phyloP scores from a whole-genome alignment of 2,888 invertebrate species.

The Megalurothrips usitatus region DNA sequence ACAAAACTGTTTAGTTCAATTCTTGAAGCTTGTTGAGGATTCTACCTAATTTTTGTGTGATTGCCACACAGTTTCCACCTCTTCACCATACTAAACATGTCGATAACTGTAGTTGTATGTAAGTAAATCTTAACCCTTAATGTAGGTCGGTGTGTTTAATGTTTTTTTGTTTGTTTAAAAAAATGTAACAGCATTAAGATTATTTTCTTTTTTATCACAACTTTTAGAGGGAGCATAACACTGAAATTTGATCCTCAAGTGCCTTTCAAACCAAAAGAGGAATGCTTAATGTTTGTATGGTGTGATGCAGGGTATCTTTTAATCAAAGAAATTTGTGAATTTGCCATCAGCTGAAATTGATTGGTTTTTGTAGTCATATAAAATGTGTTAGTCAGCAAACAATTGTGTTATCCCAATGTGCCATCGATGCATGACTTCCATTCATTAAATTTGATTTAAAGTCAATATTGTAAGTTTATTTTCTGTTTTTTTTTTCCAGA shows the following conservation, averaged over 20 bases:
- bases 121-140: too few species aligned
- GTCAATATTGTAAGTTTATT: neutral
- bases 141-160: too few species aligned
- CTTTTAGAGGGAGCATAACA: neutral
- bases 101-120: too few species aligned
- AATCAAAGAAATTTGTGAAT: neutral
- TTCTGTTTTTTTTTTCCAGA: neutral
- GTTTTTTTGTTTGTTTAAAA: too few species aligned
- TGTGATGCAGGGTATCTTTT: neutral
- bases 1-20: too few species aligned
- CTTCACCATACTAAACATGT: too few species aligned
- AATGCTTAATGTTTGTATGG: neutral
- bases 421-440: neutral
- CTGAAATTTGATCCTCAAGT: neutral
- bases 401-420: neutral
- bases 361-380: too few species aligned
- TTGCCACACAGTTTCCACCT: too few species aligned
- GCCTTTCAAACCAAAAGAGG: neutral
- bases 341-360: too few species aligned
- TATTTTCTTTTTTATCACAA: neutral
- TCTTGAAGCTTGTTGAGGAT: too few species aligned
- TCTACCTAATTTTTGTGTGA: too few species aligned
- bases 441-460: neutral
- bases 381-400: too few species aligned
- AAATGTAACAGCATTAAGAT: neutral